Percentiles rank a stretch among this genome's conserved stretches.
phyloP scores from a whole-genome alignment of 2,888 invertebrate species.

The Heliconius sara region DNA sequence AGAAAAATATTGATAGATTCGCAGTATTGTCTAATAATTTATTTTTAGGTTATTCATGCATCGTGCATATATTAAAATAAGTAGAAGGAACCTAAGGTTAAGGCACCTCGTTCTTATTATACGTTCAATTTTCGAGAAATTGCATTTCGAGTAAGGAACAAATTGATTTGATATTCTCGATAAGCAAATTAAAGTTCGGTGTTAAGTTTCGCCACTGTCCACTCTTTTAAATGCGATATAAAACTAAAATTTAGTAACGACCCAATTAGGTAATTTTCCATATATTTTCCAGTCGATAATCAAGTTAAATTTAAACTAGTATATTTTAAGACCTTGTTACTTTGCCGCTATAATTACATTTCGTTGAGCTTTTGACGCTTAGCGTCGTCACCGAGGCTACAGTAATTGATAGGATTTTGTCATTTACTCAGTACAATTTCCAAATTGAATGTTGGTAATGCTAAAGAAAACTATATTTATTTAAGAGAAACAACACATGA shows the following conservation, averaged over 20 bases:
- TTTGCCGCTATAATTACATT: slow-evolving; percentile 20
- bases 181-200: background rate
- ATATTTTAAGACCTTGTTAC: slow-evolving; percentile 12
- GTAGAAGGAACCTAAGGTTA: too few species aligned
- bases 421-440: background rate
- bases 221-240: background rate
- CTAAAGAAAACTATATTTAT: background rate
- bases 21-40: too few species aligned
- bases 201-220: background rate
- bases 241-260: background rate
- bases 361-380: slow-evolving; percentile 22
- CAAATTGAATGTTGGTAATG: background rate
- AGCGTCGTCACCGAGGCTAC: slow-evolving; percentile 7
- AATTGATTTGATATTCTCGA: too few species aligned
- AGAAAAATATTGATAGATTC: too few species aligned
- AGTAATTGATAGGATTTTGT: slow-evolving; percentile 18
- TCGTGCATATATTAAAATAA: too few species aligned
- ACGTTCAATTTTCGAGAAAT: too few species aligned
- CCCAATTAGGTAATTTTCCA: background rate
- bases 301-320: slow-evolving; percentile 7
- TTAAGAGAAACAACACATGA: background rate
- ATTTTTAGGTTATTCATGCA: too few species aligned
- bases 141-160: too few species aligned
- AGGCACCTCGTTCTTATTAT: too few species aligned
- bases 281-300: slow-evolving; percentile 7